Percentiles rank a stretch among this genome's conserved stretches.
These are phyloP conservation scores for Hycleus cichorii DNA, from an alignment of 1,140 invertebrate genomes.

Conservation along the genomic window DNA sequence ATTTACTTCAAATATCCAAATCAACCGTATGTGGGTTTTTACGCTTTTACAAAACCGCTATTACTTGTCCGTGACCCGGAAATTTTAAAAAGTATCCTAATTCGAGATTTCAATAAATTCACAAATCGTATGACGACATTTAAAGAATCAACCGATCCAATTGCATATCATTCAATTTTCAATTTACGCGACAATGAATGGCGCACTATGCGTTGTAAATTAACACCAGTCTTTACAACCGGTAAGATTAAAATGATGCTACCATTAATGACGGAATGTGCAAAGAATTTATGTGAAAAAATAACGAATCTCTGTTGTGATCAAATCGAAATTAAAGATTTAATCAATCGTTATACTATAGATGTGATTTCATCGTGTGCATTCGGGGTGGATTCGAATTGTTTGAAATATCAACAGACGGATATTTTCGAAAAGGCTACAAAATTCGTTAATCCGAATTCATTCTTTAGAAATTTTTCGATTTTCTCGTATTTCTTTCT, in stretches of 20 bases:
- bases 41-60: slow-evolving; percentile 37
- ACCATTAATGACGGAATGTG: slow-evolving; percentile 18
- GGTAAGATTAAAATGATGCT: slow-evolving; percentile 22
- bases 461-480: slow-evolving; percentile 5
- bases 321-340: background rate
- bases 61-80: slow-evolving; percentile 38
- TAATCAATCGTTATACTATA: slow-evolving; percentile 11
- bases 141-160: slow-evolving; percentile 6
- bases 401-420: slow-evolving; percentile 11
- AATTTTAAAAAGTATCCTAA: slow-evolving; percentile 43
- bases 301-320: background rate
- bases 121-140: slow-evolving; percentile 4
- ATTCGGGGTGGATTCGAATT: slow-evolving; percentile 14
- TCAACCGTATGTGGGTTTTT: slow-evolving; percentile 39
- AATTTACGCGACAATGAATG: slow-evolving; percentile 11
- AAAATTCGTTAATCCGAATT: slow-evolving; percentile 8
- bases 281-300: background rate
- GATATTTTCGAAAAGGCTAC: slow-evolving; percentile 11
- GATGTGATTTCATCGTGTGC: slow-evolving; percentile 20
- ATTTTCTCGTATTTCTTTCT: slow-evolving; percentile 22
- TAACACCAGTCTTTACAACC: slow-evolving; percentile 17
- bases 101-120: slow-evolving; percentile 42
- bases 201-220: slow-evolving; percentile 10
- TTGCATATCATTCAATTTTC: slow-evolving; percentile 9
- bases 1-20: slow-evolving; percentile 30